Percentiles rank a stretch among this genome's conserved stretches.
phyloP scores from a whole-genome alignment of 2,888 invertebrate genomes.

The Amphipyra tragopoginis region DNA sequence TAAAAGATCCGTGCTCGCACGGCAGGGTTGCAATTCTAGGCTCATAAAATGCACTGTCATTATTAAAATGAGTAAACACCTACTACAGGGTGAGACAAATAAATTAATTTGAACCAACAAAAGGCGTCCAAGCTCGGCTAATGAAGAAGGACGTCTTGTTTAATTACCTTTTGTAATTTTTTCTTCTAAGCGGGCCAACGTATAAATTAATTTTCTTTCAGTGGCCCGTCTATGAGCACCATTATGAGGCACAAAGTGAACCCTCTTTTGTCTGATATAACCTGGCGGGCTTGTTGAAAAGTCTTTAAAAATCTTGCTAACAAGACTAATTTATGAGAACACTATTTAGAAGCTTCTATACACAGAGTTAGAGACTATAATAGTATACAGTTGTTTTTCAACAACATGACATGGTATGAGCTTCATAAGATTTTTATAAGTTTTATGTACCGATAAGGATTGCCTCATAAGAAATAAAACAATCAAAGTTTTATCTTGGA shows the following conservation, averaged over 20 bases:
- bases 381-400: conserved; percentile 8
- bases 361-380: conserved; percentile 8
- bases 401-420: not conserved
- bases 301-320: conserved; percentile 64
- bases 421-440: not conserved
- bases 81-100: conserved; percentile 69
- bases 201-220: conserved; percentile 85
- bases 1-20: no score
- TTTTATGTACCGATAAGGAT: not conserved
- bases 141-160: conserved; percentile 86
- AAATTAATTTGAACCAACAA: conserved; percentile 82
- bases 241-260: conserved; percentile 76
- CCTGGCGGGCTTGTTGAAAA: conserved; percentile 60
- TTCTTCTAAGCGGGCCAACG: conserved; percentile 79
- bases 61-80: conserved; percentile 59
- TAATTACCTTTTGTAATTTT: conserved; percentile 88
- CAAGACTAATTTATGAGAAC: conserved; percentile 58
- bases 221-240: conserved; percentile 72
- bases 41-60: conserved; percentile 24
- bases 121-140: conserved; percentile 78
- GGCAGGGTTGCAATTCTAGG: no score
- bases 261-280: conserved; percentile 71
- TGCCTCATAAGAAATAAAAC: not conserved
- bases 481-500: not conserved
- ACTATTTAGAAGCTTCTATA: conserved; percentile 47